Evolutionary conservation across 2,113 vertebrate species (phyloP), one percentile per base, ranked within the genome.

Genomic region (Urocitellus parryii): DNA sequence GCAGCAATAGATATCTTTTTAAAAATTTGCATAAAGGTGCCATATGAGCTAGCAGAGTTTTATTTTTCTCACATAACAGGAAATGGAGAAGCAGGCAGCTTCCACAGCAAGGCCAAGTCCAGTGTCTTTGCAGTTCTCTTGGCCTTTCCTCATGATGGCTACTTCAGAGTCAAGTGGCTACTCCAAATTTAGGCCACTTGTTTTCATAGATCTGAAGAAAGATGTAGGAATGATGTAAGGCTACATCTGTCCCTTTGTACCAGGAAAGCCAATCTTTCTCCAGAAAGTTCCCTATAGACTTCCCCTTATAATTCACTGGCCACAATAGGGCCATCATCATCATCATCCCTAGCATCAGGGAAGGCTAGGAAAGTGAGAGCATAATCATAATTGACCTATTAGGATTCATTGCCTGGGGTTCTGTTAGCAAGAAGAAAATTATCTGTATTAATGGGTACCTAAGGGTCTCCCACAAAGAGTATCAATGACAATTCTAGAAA

Each of bases 391-490:
- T 80, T 86, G 53, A 17, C 65, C 81, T 93, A 77, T 78, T 78
- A 29, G 48, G n/a, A 63, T 45, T 67, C 78, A 48, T 82, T 87
- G 61, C 68, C 25, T 61, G 20, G 63, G 32, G 11, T 84, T 89
- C 83, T 82, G 34, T 89, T 88, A 74, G 39, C 74, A 78, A 78
- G 68, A 78, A 90, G 34, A 93, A 81, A 91, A 34, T 25, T 85
- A 37, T 24, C 65, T 84, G 22, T 51, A 88, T 78, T 70, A 76
- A 37, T 27, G 32, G 67, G 24, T 34, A 87, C 34, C 34, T 63
- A 45, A 34, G 27, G 32, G 39, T 74, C n/a, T 86, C 68, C 34
- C 53, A 13, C 18, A 80, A 29, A 65, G 29, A 95, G 16, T 53
- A 48, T 51, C 37, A 58, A 9, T 61, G 85, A 74, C n/a, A 29